Evolutionary conservation across 2,888 invertebrate genomes (phyloP).

Genomic region (Caenorhabditis doughertyi): DNA sequence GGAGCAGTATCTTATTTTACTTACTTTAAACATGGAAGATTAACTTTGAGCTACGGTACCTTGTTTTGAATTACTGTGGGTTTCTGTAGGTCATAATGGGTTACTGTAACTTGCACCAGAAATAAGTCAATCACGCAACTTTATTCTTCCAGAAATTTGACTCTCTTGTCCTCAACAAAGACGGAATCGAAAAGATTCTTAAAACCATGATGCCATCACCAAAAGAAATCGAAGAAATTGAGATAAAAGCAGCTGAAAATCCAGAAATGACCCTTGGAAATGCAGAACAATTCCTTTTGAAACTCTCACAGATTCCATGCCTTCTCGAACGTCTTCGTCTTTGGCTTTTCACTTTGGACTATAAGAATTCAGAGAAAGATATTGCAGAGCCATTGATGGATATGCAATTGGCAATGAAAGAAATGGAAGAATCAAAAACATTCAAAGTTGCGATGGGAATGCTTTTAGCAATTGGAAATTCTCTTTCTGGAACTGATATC

Average conservation of each 20-base stretch:
- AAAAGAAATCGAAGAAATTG: constrained; percentile 85
- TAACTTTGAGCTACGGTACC: too few species aligned
- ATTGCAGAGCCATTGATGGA: constrained; percentile 99
- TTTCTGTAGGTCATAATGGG: too few species aligned
- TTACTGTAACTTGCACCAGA: too few species aligned
- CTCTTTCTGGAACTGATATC: constrained; percentile 93
- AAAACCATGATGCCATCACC: constrained; percentile 94
- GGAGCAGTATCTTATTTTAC: too few species aligned
- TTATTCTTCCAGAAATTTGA: constrained; percentile 92
- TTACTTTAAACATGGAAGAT: too few species aligned
- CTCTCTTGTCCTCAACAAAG: constrained; percentile 96
- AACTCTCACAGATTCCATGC: constrained; percentile 95
- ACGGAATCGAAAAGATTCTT: constrained; percentile 90
- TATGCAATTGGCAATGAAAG: constrained; percentile 95
- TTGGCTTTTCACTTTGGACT: constrained; percentile 99
- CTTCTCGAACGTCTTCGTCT: constrained; percentile 91
- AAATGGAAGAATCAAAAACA: constrained; percentile 92
- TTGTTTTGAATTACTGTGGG: too few species aligned
- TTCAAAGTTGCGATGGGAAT: constrained; percentile 96
- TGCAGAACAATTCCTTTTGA: constrained; percentile 98
- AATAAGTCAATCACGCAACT: too few species aligned
- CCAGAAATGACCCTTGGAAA: constrained; percentile 90
- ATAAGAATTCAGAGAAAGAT: constrained; percentile 96
- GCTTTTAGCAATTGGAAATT: constrained; percentile 95
- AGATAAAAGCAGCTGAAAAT: constrained; percentile 86